Base-by-base conservation (phyloP, 2,113 vertebrate species). In the Tichodroma muraria region DNA sequence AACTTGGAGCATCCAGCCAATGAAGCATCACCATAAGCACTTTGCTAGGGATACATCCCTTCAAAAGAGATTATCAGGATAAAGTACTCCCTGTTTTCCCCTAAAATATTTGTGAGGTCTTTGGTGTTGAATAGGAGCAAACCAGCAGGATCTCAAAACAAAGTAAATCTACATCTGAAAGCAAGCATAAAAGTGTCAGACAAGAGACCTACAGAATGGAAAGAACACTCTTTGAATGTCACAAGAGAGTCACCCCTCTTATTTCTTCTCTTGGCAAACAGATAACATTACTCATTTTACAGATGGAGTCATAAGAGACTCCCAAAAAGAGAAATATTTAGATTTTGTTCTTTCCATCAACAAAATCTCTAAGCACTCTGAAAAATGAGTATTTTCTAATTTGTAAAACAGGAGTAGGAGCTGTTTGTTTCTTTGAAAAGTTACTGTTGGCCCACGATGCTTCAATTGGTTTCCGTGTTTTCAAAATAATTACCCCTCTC, bases 321-420 rank as follows among this genome's bases (percentile, higher is more conserved):
- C 59, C 13, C 49, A 6, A 49, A 18, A 64, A 81, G 42, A 77
- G 22, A 91, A 89, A 78, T 69, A 85, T 69, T 94, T 93, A 77
- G 10, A 63, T 90, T 90, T 89, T 83, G 8, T 68, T 88, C 50
- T 90, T 93, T 80, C 72, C 85, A 85, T 72, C 70, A 94, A 87
- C 40, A 71, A 66, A 79, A 56, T 63, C 50, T 77, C 82, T 54
- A 70, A 91, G 68, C 47, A 42, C 14, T 73, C 42, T 50, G 45
- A 30, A 90, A 95, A 94, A 66, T 33, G 61, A 64, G 42, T 33
- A 73, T 59, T 85, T 88, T 61, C 76, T 28, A 70, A 88, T 95
- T 83, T 90, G 64, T 93, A 91, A 54, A 91, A 80, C 76, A 86
- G 92, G 71, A 91, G 30, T 22, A 80, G 42, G 82, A 94, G 76